Base-by-base conservation (phyloP, 2,797 vertebrate genomes). In the Gallinago nigripennis region DNA sequence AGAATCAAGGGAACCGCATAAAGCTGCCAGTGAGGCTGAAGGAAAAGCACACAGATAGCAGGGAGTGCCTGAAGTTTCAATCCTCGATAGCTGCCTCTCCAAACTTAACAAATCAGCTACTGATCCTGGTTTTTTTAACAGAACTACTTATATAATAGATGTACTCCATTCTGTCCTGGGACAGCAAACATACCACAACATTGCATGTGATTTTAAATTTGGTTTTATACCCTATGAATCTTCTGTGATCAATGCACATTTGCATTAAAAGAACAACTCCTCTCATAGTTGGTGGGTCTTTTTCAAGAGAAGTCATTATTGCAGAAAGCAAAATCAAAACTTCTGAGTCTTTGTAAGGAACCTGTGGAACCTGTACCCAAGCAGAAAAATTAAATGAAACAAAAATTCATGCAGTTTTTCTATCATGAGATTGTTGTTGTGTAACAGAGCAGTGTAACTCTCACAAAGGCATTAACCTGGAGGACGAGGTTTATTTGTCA, bases 351-450 rank as follows among this genome's bases (percentile, higher is more conserved):
- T 66, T 88, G 39, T 18, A 13, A 53, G 35, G 57, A 75, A 41
- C 65, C 56, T 73, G 31, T 8, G 11, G 56, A 66, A 56, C 7
- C 24, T 14, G 8, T 18, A 10, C 24, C 25, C 16, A 35, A 54
- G 16, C 50, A 82, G 46, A 54, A 82, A 71, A 51, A 41, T 20
- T 0, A 35, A 63, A 39, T 6, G 9, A 33, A 63, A 10, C 16
- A 31, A 39, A n/a, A 65, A 37, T 37, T 37, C 37, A 2, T 0
- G 12, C 8, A 3, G 6, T 7, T 77, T 30, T 70, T 50, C 37
- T 37, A 0, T 46, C 0, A 1, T 31, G 51, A 35, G 33, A 1
- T 30, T 45, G 21, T 41, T 82, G 15, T 16, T 69, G 43, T 30
- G 1, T 50, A 19, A 18, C 0, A 3, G 83, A 66, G 51, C 11